Conservation (phyloP, 2,797 vertebrate genomes). For the Malurus leucopterus region DNA sequence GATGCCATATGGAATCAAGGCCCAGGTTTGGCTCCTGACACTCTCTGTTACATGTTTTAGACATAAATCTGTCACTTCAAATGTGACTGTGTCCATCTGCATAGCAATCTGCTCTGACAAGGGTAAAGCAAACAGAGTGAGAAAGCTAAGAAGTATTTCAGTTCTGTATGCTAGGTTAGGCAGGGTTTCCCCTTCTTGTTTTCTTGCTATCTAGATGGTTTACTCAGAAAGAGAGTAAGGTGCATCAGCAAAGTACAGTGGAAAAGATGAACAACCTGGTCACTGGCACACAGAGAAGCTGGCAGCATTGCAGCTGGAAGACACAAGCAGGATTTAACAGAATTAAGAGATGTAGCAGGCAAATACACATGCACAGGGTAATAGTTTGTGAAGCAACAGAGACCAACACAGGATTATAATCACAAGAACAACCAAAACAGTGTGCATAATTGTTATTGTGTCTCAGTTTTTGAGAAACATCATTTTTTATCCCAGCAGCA, state of each 20-base stretch:
- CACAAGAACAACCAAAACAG: background rate
- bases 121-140: background rate
- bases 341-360: background rate
- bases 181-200: background rate
- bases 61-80: slow-evolving; percentile 31
- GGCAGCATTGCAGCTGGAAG: background rate
- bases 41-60: background rate
- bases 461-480: background rate
- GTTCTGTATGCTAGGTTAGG: background rate
- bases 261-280: background rate
- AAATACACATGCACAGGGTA: background rate
- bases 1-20: background rate
- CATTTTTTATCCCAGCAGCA: background rate
- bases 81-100: background rate
- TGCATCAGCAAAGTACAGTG: background rate
- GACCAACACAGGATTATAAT: background rate
- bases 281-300: background rate
- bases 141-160: background rate
- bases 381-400: background rate
- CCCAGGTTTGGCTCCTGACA: slow-evolving; percentile 2
- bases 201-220: background rate
- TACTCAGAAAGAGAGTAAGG: background rate
- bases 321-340: background rate
- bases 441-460: background rate
- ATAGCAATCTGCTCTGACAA: slow-evolving; percentile 19